phyloP scores from a whole-genome alignment of 2,113 vertebrate genomes.

The Scomber colias region DNA sequence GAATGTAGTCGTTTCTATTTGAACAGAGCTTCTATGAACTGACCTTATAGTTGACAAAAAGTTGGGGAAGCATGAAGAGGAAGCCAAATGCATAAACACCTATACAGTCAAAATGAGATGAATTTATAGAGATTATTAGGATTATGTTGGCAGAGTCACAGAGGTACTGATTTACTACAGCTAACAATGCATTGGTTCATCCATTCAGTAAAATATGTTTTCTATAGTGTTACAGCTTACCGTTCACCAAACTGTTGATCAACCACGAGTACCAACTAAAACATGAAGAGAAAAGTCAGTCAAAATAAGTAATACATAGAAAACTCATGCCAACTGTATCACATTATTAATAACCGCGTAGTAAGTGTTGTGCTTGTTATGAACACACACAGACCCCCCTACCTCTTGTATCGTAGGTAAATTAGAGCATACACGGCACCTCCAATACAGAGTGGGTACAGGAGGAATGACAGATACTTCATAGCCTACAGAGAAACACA shows the following conservation, averaged over 20 bases:
- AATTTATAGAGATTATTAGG: too few relatives aligned
- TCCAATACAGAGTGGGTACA: conserved; percentile 94
- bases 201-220: too few relatives aligned
- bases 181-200: too few relatives aligned
- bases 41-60: conserved; percentile 99
- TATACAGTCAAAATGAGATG: conserved; percentile 50
- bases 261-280: conserved; percentile 98
- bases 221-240: conserved; percentile 77
- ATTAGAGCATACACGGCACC: conserved; percentile 94
- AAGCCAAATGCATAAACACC: conserved; percentile 99
- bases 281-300: conserved; percentile 4
- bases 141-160: background rate
- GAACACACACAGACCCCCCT: background rate
- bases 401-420: conserved; percentile 97
- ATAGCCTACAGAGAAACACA: conserved; percentile 88
- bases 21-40: conserved; percentile 32
- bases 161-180: background rate
- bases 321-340: background rate
- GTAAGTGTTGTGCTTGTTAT: background rate
- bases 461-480: conserved; percentile 95
- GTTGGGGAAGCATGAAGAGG: conserved; percentile 98
- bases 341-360: background rate
- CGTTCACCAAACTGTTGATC: conserved; percentile 98
- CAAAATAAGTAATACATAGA: background rate
- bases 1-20: too few relatives aligned